Evolutionary conservation across 1,140 invertebrate genomes (phyloP).

Genomic region (Prorops nasuta): DNA sequence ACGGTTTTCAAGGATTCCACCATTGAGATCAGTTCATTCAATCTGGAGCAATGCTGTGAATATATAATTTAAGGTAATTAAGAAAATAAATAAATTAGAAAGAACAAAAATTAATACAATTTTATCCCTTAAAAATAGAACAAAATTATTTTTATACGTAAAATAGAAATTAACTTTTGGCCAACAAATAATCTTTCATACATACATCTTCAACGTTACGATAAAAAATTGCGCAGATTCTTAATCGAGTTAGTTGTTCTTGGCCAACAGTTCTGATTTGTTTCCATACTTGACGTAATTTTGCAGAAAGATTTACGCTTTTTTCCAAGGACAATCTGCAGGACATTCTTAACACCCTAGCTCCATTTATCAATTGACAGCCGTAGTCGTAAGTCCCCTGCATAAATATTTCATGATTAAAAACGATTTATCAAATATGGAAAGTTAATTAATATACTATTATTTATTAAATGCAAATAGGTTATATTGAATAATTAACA

Average conservation of each 20-base stretch:
- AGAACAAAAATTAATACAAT: background rate
- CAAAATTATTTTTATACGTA: too few relatives aligned
- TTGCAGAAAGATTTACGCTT: slow-evolving; percentile 58
- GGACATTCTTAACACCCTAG: slow-evolving; percentile 71
- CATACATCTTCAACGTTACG: slow-evolving; percentile 68
- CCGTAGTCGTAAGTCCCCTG: slow-evolving; percentile 80
- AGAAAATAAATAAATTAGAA: background rate
- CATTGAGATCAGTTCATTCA: slow-evolving; percentile 59
- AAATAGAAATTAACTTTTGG: too few relatives aligned
- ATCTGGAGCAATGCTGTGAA: slow-evolving; percentile 59
- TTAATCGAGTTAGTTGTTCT: slow-evolving; percentile 74
- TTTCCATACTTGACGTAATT: slow-evolving; percentile 69
- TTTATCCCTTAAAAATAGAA: background rate
- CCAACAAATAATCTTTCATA: too few relatives aligned
- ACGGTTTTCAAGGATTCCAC: slow-evolving; percentile 36
- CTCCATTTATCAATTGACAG: slow-evolving; percentile 71
- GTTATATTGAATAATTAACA: slow-evolving; percentile 1
- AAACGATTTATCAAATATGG: too few relatives aligned
- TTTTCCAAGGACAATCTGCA: slow-evolving; percentile 65
- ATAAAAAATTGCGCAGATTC: slow-evolving; percentile 76
- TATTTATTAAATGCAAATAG: too few relatives aligned
- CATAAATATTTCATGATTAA: too few relatives aligned
- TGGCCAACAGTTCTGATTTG: slow-evolving; percentile 69
- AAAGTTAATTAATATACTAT: too few relatives aligned
- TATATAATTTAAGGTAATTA: background rate